phyloP scores from a whole-genome alignment of 2,113 vertebrate genomes.

The Dicerorhinus sumatrensis region DNA sequence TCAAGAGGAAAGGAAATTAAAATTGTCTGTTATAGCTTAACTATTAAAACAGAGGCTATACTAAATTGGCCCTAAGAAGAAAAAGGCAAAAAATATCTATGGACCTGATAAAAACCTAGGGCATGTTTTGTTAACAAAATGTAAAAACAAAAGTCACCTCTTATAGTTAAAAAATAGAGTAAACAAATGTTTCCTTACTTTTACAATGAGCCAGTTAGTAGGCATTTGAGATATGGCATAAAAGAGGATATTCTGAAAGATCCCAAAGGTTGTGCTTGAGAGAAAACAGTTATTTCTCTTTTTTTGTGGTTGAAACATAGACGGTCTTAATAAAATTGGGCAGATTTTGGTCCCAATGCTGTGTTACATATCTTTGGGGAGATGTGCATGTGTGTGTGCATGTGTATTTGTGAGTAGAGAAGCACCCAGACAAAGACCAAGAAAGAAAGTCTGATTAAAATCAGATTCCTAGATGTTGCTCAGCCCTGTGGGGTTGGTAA shows the following conservation, averaged over 20 bases:
- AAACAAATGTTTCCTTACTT: neutral
- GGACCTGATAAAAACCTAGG: neutral
- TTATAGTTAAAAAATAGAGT: neutral
- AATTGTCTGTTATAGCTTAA: neutral
- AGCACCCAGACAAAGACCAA: neutral
- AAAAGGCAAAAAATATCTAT: neutral
- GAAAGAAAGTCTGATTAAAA: slow-evolving; percentile 45
- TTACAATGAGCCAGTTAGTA: neutral
- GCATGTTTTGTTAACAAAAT: neutral
- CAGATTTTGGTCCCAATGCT: neutral
- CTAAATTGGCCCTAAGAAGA: neutral
- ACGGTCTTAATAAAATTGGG: neutral
- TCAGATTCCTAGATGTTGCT: slow-evolving; percentile 37
- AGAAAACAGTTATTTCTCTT: neutral
- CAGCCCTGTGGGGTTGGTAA: neutral
- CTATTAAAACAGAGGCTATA: neutral
- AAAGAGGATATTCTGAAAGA: neutral
- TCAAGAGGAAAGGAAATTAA: neutral
- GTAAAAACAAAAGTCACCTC: neutral
- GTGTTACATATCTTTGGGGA: neutral
- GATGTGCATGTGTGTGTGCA: neutral
- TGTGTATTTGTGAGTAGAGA: neutral
- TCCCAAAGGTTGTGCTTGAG: neutral
- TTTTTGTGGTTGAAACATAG: neutral
- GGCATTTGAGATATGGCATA: neutral